Conservation (phyloP, 2,888 invertebrate genomes). For the Melolontha melolontha region DNA sequence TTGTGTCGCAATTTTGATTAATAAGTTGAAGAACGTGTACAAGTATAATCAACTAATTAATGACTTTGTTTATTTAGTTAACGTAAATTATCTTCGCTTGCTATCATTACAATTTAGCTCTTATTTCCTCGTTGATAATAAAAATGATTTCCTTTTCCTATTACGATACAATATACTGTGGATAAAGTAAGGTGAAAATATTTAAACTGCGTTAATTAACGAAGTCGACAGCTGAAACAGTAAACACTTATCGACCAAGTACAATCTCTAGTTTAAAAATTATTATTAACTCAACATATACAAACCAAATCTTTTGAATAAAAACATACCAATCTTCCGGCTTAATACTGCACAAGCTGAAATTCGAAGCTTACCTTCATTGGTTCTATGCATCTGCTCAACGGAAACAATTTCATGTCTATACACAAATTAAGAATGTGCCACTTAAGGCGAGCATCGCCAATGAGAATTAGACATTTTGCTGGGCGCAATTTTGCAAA, state of each 20-base stretch:
- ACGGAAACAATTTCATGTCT: too few relatives aligned
- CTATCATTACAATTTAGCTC: slow-evolving; percentile 23
- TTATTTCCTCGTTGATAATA: slow-evolving; percentile 27
- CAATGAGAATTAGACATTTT: too few relatives aligned
- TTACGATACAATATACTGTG: slow-evolving; percentile 21
- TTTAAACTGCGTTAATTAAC: slow-evolving; percentile 27
- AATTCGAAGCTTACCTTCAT: too few relatives aligned
- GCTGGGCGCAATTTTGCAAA: too few relatives aligned
- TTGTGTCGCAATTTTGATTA: too few relatives aligned
- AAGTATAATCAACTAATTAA: slow-evolving; percentile 18
- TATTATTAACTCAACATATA: not conserved
- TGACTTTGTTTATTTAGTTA: slow-evolving; percentile 18
- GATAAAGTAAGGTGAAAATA: slow-evolving; percentile 31
- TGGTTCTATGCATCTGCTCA: too few relatives aligned
- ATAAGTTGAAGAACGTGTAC: not conserved
- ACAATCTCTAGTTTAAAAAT: slow-evolving; percentile 15
- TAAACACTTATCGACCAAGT: slow-evolving; percentile 22
- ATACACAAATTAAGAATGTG: too few relatives aligned
- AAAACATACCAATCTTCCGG: too few relatives aligned
- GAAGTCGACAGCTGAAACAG: not conserved
- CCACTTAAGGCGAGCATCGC: too few relatives aligned
- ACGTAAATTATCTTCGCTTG: slow-evolving; percentile 13
- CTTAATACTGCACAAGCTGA: too few relatives aligned
- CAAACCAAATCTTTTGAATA: too few relatives aligned
- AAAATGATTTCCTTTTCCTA: slow-evolving; percentile 35